Conservation (phyloP, 2,113 vertebrate genomes). For the Miniopterus natalensis region DNA sequence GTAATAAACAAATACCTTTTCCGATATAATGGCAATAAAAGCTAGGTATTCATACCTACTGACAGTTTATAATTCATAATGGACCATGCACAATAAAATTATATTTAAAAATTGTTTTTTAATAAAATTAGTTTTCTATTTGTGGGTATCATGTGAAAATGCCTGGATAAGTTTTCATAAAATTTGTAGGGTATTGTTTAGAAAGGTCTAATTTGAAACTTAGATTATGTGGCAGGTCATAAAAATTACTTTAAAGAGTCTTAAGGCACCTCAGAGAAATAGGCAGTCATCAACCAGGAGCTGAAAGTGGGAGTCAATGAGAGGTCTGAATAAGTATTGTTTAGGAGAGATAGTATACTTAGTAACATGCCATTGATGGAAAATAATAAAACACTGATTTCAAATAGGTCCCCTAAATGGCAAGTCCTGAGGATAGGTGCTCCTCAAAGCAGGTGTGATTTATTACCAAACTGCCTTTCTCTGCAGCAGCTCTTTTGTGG, state of each 20-base stretch:
- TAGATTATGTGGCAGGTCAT: not conserved
- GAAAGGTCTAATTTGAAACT: not conserved
- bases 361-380: not conserved
- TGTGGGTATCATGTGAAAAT: not conserved
- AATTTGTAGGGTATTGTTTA: not conserved
- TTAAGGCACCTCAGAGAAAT: not conserved
- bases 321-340: not conserved
- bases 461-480: not conserved
- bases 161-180: not conserved
- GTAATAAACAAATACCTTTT: constrained; percentile 53
- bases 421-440: not conserved
- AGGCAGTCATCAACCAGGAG: not conserved
- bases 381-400: not conserved
- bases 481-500: not conserved
- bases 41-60: not conserved
- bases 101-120: not conserved
- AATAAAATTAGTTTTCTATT: not conserved
- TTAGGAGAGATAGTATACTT: not conserved
- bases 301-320: not conserved
- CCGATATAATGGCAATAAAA: constrained; percentile 58
- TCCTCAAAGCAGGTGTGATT: not conserved
- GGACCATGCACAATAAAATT: constrained; percentile 32
- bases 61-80: constrained; percentile 63
- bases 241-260: not conserved
- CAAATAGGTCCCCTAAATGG: not conserved